Evolutionary conservation across 2,113 vertebrate genomes (phyloP).

Genomic region (Clarias macrocephalus): DNA sequence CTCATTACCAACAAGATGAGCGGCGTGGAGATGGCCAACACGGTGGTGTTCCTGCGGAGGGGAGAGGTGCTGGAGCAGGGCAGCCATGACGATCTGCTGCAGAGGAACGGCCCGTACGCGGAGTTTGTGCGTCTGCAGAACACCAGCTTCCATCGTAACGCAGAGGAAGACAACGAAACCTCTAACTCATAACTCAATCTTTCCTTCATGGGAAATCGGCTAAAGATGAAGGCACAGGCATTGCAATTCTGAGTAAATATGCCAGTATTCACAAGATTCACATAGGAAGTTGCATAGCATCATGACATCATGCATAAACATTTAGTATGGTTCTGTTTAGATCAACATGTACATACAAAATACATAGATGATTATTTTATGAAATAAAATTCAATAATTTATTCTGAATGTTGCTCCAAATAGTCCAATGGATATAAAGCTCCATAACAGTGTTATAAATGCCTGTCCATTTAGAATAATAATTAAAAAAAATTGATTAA

Average conservation of each 20-base stretch:
- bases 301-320: not conserved
- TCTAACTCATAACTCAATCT: not conserved
- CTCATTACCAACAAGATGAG: conserved; percentile 81
- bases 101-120: conserved; percentile 64
- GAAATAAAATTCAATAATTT: not conserved
- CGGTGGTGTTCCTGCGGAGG: conserved; percentile 72
- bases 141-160: conserved; percentile 57
- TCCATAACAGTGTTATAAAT: not conserved
- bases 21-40: conserved; percentile 69
- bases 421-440: not conserved
- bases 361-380: not conserved
- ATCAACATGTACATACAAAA: not conserved
- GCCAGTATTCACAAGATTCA: not conserved
- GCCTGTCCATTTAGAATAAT: not conserved
- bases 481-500: not conserved
- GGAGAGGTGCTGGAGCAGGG: conserved; percentile 74
- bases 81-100: conserved; percentile 60
- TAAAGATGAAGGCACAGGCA: not conserved
- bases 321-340: not conserved
- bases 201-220: not conserved
- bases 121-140: conserved; percentile 66
- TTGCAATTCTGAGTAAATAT: not conserved
- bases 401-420: not conserved
- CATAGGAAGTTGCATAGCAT: not conserved
- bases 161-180: conserved; percentile 23